Evolutionary conservation across 1,140 invertebrate genomes (phyloP), one percentile per base, ranked within the genome.

Genomic region (Cyclargus thomasi): DNA sequence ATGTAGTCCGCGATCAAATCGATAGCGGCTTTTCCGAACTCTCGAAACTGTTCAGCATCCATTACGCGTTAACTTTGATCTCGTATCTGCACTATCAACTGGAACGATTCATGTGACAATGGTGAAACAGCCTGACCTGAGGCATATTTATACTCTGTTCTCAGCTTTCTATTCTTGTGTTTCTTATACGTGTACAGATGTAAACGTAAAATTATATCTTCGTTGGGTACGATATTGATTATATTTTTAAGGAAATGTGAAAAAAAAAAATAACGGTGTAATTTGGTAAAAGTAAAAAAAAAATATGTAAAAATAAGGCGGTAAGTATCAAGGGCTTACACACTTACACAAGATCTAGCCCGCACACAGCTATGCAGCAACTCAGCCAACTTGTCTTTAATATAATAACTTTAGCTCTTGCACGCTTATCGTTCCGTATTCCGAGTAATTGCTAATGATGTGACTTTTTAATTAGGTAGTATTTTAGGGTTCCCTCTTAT

Each of bases 1-100:
- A 94, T 85, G 78, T 97, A 98, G 87, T 97, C 93, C 0, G 95
- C 95, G 0, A 97, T 91, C 70, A 94, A 94, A 81, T 97, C 95
- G 23, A 97, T 92, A 16, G 94, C 92, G 0, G 95, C 94, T 80
- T 94, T 95, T 7, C 93, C 95, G 77, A 95, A 95, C 74, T 94
- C 92, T 53, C 93, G 90, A 85, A 96, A 96, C 73, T 95, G 91
- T 76, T 94, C 82, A 14, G 91, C 85, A 83, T 96, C 93, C 95
- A 96, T 96, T 70, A 70, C 74, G 5, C 20, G 29, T n/a, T 18
- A 35, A 57, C 14, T 29, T 62, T 21, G 53, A 35, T 17, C 64
- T 59, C 65, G 17, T 55, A 59, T 59, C 55, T 57, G 65, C 65
- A 66, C 65, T 66, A 35, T 66, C 53, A 66, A 66, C 53, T 66